Percentiles rank a stretch among this genome's conserved stretches.
Evolutionary conservation across 2,888 invertebrate genomes (phyloP).

Genomic region (Hypena proboscidalis): DNA sequence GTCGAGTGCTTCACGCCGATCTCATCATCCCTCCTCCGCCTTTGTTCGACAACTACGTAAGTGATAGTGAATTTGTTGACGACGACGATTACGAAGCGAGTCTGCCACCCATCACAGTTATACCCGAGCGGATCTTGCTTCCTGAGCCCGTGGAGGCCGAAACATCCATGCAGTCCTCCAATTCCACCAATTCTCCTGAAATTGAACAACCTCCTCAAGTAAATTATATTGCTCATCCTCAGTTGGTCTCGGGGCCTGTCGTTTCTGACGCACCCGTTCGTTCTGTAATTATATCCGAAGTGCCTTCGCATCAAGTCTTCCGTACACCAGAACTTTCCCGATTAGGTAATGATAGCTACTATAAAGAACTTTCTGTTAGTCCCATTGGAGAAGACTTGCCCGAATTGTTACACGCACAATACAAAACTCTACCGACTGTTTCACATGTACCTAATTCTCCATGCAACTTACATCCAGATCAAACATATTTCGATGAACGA

Average conservation of each 20-base stretch:
- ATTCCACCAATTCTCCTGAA: conserved; percentile 73
- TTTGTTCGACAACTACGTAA: conserved; percentile 76
- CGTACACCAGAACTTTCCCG: conserved; percentile 59
- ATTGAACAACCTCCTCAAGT: conserved; percentile 76
- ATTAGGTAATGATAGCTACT: conserved; percentile 57
- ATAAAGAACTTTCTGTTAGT: conserved; percentile 67
- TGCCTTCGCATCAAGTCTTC: conserved; percentile 70
- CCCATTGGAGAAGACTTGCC: conserved; percentile 69
- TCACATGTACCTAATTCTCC: conserved; percentile 80
- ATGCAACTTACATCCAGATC: conserved; percentile 75
- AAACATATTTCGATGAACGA: conserved; percentile 59
- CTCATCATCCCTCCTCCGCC: conserved; percentile 82
- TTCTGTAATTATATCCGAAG: conserved; percentile 65
- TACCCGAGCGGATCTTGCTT: conserved; percentile 72
- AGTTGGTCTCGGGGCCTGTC: conserved; percentile 42
- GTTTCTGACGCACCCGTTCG: conserved; percentile 45
- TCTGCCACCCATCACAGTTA: conserved; percentile 68
- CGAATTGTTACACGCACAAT: conserved; percentile 76
- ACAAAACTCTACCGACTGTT: conserved; percentile 73
- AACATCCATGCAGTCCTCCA: conserved; percentile 78
- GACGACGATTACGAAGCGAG: conserved; percentile 56
- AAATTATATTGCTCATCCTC: conserved; percentile 76
- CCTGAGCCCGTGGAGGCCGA: conserved; percentile 73
- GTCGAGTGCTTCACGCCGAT: conserved; percentile 71
- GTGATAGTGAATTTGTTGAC: conserved; percentile 61